Evolutionary conservation across 2,888 invertebrate species (phyloP), one percentile per base, ranked within the genome.

Genomic region (Agonum fuliginosum): DNA sequence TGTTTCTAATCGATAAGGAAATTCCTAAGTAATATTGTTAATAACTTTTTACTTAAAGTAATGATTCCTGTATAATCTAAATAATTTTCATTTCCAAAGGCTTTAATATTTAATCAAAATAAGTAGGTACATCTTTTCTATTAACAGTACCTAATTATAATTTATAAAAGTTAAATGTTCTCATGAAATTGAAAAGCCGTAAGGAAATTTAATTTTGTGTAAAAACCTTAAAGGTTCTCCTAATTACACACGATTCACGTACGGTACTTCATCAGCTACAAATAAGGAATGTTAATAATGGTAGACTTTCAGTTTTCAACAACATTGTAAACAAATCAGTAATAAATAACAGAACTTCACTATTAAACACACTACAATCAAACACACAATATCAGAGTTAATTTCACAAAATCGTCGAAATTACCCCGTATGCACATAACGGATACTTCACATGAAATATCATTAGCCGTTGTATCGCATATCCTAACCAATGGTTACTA

Each of bases 291-390:
- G n/a, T 3, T 20, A 8, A 20, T 54, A 54, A 54, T 54, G 20
- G 22, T 24, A 54, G 10, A 62, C 58, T 62, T 62, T 62, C 58
- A 27, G 46, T 46, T 46, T 46, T 46, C 46, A 46, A 17, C 58
- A 27, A 30, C 58, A 62, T 62, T 62, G 58, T 62, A 62, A 62
- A 62, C 58, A 62, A 62, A 62, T 62, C 46, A 46, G 17, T 62
- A 27, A 62, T 62, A 62, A 62, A 62, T 62, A 62, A 62, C 58
- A 62, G 30, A 62, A 62, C 58, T 54, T 54, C 54, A 54, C 22
- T 24, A 46, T 46, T 46, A 46, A 46, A 46, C 19, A 46, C 46
- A 14, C 3, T 46, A 46, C 46, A 46, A 46, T 46, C 19, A 46
- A 17, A 37, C 37, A 37, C 37, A 37, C 37, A 37, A 37, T 37